Base-by-base conservation (phyloP, 1,140 invertebrate species). In the Globodera rostochiensis region DNA sequence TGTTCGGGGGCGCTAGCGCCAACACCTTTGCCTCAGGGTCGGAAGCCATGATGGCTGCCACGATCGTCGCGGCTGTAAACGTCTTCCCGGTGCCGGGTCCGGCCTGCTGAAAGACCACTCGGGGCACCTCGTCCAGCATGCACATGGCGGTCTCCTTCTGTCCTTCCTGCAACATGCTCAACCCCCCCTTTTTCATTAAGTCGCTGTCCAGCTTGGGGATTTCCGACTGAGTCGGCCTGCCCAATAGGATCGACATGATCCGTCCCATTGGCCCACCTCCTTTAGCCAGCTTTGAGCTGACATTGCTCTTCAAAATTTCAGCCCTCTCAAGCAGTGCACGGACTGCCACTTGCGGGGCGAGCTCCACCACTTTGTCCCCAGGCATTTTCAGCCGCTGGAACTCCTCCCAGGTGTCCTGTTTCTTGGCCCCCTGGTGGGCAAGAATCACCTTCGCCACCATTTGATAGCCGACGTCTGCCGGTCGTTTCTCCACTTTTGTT, bases 1-100 rank as follows among this genome's bases (percentile, higher is more conserved):
- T 25, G 36, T 74, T 74, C 7, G 73, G 73, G 8, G 73, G 73
- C 9, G 73, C 73, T 9, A 74, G 6, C 6, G 73, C 73, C 21
- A 74, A 4, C 49, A 74, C 57, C 1, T 36, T 5, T 0, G 73
- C 73, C 73, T 45, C 25, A 1, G 73, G 73, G 9, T 74, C 36
- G 3, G 49, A 1, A 0, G 49, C 73, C 49, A 74, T 4, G 6
- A 74, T 47, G 0, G 73, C 45, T 1, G 73, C 25, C 25, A 74
- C 57, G 1, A 74, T 11, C 5, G 73, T 9, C 0, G 73, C 73
- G 0, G 73, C 21, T 3, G 25, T 74, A 45, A 53, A 46, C 6
- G 73, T 74, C 36, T 74, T 74, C 1, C 73, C 73, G 4, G 73
- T 74, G 5, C 73, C 73, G 7, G 73, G 73, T 0, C 49, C 49